Base-by-base conservation (phyloP, 2,797 vertebrate genomes). In the Molossus molossus region DNA sequence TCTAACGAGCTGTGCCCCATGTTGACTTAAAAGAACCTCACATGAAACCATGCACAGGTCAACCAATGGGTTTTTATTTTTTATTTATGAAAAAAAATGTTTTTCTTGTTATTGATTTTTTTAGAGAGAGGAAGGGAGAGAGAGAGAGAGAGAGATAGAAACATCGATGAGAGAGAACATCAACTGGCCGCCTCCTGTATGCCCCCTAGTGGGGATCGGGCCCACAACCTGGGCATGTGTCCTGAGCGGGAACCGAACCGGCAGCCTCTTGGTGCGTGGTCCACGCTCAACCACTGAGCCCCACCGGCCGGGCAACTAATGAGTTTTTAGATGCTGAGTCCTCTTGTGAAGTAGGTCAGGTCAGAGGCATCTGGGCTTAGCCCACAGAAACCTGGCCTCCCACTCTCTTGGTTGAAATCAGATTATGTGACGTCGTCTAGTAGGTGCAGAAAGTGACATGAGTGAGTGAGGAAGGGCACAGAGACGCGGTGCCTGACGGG, bases 21-120 rank as follows among this genome's bases (percentile, higher is more conserved):
- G 69, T 40, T 83, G 53, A 77, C 37, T 77, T 82, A 67, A 93
- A 92, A 62, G 76, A 60, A 48, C 11, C 40, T 91, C 13, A 69
- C 6, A 2, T 40, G 53, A 72, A 92, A 76, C 40, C 12, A 50
- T 48, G 23, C 18, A 23, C 29, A n/a, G 79, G 48, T 81, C 85
- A n/a, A 12, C 21, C 9, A 13, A 53, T 53, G 50, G 50, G 50
- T 53, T 29, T 89, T 87, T 25, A 84, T 45, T 45, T 45, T 45
- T 45, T 45, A 45, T 4, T 45, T 45, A 45, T 45, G 4, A 5
- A 45, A 45, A 45, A 5, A 45, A 45, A 45, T 45, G 3, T 45
- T 45, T 45, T 45, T 45, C 4, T 45, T 45, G 4, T 45, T 45
- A 45, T 45, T 45, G 40, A 45, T 45, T 45, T 45, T 45, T 45